These are phyloP conservation scores for Siniperca knerii DNA, from an alignment of 2,113 vertebrate genomes.

Conservation along the genomic window DNA sequence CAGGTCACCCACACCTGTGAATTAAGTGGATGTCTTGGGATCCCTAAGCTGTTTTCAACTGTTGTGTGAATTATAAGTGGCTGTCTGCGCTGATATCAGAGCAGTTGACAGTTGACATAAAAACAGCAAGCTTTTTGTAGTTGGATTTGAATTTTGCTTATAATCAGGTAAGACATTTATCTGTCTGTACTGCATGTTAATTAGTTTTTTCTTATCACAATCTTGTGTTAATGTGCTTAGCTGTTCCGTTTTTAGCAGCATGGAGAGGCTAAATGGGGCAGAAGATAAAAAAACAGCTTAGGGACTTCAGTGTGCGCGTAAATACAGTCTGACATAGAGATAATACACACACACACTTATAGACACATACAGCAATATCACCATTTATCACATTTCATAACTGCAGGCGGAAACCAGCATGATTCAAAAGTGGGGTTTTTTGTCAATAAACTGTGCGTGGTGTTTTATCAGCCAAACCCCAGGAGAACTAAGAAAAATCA, in stretches of 20 bases:
- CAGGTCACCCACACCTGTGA: slow-evolving; percentile 26
- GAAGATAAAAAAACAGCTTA: slow-evolving; percentile 15
- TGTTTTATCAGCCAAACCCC: slow-evolving; percentile 46
- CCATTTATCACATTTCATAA: slow-evolving; percentile 43
- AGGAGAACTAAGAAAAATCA: slow-evolving; percentile 41
- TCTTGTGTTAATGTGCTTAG: slow-evolving; percentile 29
- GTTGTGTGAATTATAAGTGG: slow-evolving; percentile 24
- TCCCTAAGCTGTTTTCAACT: slow-evolving; percentile 8
- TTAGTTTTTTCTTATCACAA: slow-evolving; percentile 18
- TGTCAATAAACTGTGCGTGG: slow-evolving; percentile 41
- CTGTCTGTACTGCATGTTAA: slow-evolving; percentile 27
- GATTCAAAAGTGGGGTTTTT: slow-evolving; percentile 18
- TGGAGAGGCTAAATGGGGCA: background rate
- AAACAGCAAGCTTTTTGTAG: slow-evolving; percentile 10
- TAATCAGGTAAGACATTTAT: slow-evolving; percentile 39
- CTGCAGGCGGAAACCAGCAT: slow-evolving; percentile 31
- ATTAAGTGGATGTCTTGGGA: slow-evolving; percentile 41
- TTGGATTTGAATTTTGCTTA: slow-evolving; percentile 5
- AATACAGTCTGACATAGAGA: background rate
- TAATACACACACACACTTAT: background rate
- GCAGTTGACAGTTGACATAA: background rate
- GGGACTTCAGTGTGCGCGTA: background rate
- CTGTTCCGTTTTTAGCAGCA: slow-evolving; percentile 26
- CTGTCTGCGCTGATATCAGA: background rate
- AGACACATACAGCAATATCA: background rate